Evolutionary conservation across 2,113 vertebrate species (phyloP).

Genomic region (Aramus guarauna): DNA sequence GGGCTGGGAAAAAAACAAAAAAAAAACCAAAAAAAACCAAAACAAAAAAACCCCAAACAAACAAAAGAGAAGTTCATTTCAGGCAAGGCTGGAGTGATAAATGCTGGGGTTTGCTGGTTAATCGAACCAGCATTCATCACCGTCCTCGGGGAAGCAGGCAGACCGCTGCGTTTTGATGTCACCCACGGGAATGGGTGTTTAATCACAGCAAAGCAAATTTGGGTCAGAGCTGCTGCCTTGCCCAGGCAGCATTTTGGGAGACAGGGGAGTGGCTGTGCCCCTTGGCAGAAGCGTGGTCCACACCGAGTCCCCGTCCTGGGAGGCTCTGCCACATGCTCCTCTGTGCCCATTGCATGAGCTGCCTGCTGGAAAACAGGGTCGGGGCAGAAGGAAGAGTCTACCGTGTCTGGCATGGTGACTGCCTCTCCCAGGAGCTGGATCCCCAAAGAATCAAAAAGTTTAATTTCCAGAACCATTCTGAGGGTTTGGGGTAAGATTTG

Average conservation of each 20-base stretch:
- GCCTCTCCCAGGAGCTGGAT: background rate
- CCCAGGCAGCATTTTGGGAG: background rate
- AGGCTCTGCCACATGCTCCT: background rate
- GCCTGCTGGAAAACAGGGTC: background rate
- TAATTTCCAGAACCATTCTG: background rate
- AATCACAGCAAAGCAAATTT: background rate
- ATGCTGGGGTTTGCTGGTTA: background rate
- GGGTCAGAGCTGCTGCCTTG: background rate
- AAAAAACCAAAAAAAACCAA: background rate
- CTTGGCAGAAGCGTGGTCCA: background rate
- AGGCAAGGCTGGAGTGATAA: background rate
- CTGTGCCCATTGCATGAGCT: background rate
- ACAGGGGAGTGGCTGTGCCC: background rate
- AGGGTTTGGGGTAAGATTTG: background rate
- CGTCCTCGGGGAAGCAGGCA: background rate
- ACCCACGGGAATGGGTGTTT: background rate
- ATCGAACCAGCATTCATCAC: fast-evolving
- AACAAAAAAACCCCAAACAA: too few relatives aligned
- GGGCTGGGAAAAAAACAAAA: background rate
- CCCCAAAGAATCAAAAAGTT: background rate
- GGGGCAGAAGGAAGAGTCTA: background rate
- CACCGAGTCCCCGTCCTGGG: fast-evolving
- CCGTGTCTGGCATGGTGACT: background rate
- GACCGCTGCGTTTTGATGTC: too few relatives aligned
- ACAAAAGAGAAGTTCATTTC: background rate